Conservation (phyloP, 2,797 vertebrate species). For the Chelonia mydas region DNA sequence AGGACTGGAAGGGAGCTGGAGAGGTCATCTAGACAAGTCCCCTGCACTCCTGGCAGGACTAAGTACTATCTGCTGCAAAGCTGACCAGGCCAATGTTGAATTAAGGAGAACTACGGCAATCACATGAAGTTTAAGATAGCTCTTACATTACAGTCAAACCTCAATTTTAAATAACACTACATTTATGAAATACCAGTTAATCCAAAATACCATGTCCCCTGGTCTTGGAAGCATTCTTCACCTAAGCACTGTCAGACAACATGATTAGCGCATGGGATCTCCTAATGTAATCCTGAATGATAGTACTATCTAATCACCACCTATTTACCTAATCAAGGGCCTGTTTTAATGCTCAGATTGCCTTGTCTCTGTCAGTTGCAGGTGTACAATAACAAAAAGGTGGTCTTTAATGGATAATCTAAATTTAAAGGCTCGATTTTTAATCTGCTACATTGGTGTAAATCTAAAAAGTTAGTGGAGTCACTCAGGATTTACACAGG, state of each 20-base stretch:
- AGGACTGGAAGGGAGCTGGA: no score
- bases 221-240: neutral
- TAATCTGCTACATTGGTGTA: neutral
- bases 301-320: neutral
- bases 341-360: neutral
- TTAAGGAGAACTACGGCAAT: neutral
- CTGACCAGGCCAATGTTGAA: neutral
- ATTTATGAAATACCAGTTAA: neutral
- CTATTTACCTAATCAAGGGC: neutral
- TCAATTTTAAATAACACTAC: neutral
- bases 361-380: neutral
- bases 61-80: neutral
- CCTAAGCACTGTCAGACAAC: neutral
- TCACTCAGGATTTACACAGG: neutral
- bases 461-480: neutral
- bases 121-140: neutral
- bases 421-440: neutral
- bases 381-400: neutral
- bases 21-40: no score
- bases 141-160: neutral
- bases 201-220: neutral
- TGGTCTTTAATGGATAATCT: neutral
- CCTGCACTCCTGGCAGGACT: no score
- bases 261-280: neutral
- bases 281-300: neutral